Base-by-base conservation (phyloP, 1,140 invertebrate species). In the Zaprionus nigranus region DNA sequence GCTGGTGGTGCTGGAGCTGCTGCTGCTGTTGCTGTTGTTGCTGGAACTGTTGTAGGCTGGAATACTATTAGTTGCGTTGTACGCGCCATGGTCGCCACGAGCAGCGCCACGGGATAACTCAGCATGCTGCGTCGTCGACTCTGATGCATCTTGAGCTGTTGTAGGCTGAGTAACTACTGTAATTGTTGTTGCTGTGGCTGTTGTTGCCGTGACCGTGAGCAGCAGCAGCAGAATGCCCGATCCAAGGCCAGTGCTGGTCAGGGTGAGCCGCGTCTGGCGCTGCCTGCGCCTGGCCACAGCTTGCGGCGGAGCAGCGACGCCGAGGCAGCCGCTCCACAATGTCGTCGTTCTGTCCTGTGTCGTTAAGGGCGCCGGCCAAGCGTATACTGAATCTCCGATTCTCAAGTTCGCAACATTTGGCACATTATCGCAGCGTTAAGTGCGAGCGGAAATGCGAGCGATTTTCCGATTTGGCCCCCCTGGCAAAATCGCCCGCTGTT, bases 51-150 rank as follows among this genome's bases (percentile, higher is more conserved):
- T 60, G 74, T 68, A 24, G 83, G 77, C 59, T 90, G 77, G 64
- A 90, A 90, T 56, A 90, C 87, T 75, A 90, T 90, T 64, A 90
- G 85, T 75, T 90, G 85, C 7, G 85, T 90, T 81, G 85, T 90
- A 65, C 75, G 85, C 70, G 85, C 85, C 85, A 90, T 90, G 49
- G 85, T 67, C 24, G 79, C 86, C 64, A 90, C 82, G 56, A 90
- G 70, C 22, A 79, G 73, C 72, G 85, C 85, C 79, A 90, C 85
- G 85, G 85, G 85, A 73, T 90, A 85, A 46, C 85, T 61, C 86
- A 90, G 75, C 81, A 78, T 75, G 81, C 85, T 90, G 63, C 75
- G 86, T 34, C 85, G 86, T 58, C 77, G 74, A 30, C 46, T 43
- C 57, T 59, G 66, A 36, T 61, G 72, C 75, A 77, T 77, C 53